phyloP scores from a whole-genome alignment of 2,797 vertebrate species.

The Euphonia xanthogaster region DNA sequence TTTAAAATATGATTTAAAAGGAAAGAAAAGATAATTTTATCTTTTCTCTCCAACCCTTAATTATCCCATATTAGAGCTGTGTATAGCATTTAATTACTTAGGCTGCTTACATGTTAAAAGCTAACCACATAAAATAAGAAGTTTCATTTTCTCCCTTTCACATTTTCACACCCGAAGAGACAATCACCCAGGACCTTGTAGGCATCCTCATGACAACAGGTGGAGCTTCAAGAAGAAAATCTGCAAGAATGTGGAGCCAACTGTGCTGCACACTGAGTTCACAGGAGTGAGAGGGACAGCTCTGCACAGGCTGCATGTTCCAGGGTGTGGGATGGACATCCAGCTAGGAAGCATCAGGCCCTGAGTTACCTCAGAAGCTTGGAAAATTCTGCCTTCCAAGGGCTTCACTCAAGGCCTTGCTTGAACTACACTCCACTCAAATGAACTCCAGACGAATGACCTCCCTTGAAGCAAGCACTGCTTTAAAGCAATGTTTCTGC shows the following conservation, averaged over 20 bases:
- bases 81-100: not conserved
- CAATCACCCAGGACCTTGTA: not conserved
- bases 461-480: not conserved
- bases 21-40: not conserved
- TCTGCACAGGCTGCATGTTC: not conserved
- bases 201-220: not conserved
- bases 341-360: not conserved
- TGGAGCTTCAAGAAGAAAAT: not conserved
- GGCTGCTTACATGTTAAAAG: not conserved
- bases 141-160: not conserved
- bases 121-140: not conserved
- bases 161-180: not conserved
- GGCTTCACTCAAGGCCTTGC: not conserved
- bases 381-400: not conserved
- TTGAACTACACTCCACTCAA: not conserved
- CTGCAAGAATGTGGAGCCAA: not conserved
- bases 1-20: not conserved
- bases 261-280: not conserved
- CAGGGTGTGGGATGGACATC: not conserved
- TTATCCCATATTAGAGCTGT: not conserved
- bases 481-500: not conserved
- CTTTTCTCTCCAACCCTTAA: not conserved
- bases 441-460: not conserved
- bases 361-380: not conserved
- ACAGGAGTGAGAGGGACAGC: not conserved